Evolutionary conservation across 2,888 invertebrate species (phyloP).

Genomic region (Lordiphosa andalusiaca): DNA sequence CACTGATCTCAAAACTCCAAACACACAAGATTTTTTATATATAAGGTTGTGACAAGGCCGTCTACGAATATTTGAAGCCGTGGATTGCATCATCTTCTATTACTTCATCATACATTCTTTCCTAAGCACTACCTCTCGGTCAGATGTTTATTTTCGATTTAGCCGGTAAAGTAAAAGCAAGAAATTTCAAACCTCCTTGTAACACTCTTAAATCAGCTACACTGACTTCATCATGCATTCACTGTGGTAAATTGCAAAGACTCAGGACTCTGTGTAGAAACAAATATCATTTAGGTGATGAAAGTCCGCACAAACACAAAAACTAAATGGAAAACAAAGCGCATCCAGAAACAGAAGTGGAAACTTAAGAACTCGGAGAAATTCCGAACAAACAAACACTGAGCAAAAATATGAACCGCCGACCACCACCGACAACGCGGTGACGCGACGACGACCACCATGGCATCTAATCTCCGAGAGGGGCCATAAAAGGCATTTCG

Average conservation of each 20-base stretch:
- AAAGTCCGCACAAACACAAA: background rate
- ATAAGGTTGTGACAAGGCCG: too few species aligned
- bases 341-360: conserved; percentile 24
- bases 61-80: too few species aligned
- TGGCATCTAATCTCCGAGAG: conserved; percentile 52
- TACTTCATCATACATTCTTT: too few species aligned
- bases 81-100: too few species aligned
- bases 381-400: conserved; percentile 53
- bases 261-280: conserved; percentile 2
- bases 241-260: conserved; percentile 2
- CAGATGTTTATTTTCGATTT: too few species aligned
- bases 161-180: background rate
- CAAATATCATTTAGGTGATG: background rate
- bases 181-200: background rate
- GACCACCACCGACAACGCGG: conserved; percentile 11
- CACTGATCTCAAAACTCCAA: too few species aligned
- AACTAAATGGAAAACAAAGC: conserved; percentile 22
- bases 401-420: conserved; percentile 42
- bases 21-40: too few species aligned
- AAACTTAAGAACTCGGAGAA: conserved; percentile 59
- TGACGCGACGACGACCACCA: conserved; percentile 20
- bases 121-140: too few species aligned
- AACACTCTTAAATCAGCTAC: too few species aligned
- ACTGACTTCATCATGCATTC: too few species aligned
- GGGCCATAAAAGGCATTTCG: conserved; percentile 64